Evolutionary conservation across 2,888 invertebrate genomes (phyloP).

Genomic region (Adelphocoris suturalis): DNA sequence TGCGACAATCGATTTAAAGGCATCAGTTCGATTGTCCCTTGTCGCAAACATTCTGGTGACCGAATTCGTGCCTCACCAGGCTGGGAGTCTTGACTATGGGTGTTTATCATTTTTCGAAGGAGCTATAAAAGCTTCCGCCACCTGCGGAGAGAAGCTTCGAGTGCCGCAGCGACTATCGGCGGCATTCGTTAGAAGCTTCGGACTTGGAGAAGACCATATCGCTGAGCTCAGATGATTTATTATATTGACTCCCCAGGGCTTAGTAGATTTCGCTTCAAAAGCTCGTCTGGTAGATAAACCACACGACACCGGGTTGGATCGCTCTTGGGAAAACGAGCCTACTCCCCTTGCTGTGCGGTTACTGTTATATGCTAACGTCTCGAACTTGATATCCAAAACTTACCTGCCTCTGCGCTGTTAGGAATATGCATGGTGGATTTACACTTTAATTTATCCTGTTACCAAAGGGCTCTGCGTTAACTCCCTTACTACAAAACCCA

Average conservation of each 20-base stretch:
- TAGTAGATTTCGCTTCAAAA: conserved; percentile 29
- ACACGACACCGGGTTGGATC: conserved; percentile 10
- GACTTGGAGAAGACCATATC: conserved; percentile 26
- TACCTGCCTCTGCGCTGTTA: conserved; percentile 18
- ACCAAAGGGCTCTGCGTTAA: conserved; percentile 36
- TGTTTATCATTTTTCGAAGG: background rate
- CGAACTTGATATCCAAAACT: conserved; percentile 36
- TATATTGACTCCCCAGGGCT: conserved; percentile 23
- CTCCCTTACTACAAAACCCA: conserved; percentile 25
- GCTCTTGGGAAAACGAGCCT: conserved; percentile 26
- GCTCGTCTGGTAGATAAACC: conserved; percentile 36
- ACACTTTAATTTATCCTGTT: conserved; percentile 28
- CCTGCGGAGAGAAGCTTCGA: background rate
- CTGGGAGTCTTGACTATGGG: background rate
- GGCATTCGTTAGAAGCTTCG: background rate
- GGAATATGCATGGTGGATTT: conserved; percentile 42
- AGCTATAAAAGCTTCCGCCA: background rate
- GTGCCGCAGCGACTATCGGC: background rate
- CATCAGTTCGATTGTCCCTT: too few species aligned
- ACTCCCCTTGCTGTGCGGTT: conserved; percentile 10
- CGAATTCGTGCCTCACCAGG: too few species aligned
- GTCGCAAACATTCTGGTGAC: too few species aligned
- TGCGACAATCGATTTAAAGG: too few species aligned
- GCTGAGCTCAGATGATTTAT: conserved; percentile 19
- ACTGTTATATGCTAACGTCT: conserved; percentile 33